Evolutionary conservation across 2,797 vertebrate genomes (phyloP).

Genomic region (Gymnoscopelus braueri): DNA sequence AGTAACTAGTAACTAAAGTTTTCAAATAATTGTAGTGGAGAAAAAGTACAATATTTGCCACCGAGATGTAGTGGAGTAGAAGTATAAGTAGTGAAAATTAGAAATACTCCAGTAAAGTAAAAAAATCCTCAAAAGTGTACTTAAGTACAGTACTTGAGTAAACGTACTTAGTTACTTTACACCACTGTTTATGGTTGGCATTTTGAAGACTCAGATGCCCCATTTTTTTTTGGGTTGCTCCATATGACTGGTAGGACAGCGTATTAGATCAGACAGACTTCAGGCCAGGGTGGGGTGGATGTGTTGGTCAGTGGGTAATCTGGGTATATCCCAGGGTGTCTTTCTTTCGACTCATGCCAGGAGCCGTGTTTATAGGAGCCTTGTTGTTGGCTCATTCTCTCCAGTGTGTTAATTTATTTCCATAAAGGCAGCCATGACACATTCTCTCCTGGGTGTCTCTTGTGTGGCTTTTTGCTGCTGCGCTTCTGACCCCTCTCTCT

Average conservation of each 20-base stretch:
- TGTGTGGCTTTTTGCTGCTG: conserved; percentile 58
- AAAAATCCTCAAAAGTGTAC: too few species aligned
- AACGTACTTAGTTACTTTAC: too few species aligned
- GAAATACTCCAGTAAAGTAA: too few species aligned
- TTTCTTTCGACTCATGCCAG: conserved; percentile 78
- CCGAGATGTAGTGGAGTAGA: too few species aligned
- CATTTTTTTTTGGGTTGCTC: too few species aligned
- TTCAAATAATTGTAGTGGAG: too few species aligned
- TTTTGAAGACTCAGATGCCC: too few species aligned
- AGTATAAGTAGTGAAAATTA: too few species aligned
- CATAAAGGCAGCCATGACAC: conserved; percentile 78
- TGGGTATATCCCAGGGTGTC: conserved; percentile 60
- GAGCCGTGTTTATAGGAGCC: conserved; percentile 76
- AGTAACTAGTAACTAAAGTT: too few species aligned
- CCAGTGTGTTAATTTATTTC: conserved; percentile 81
- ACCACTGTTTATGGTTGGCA: not conserved
- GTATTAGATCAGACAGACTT: conserved; percentile 12
- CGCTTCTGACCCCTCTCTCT: conserved; percentile 45
- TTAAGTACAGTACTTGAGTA: too few species aligned
- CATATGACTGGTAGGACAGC: too few species aligned
- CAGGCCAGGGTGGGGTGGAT: conserved; percentile 62
- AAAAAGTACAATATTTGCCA: too few species aligned
- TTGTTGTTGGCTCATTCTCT: conserved; percentile 75
- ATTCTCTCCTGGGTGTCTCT: conserved; percentile 73
- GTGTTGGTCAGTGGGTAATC: conserved; percentile 67